Conservation (phyloP, 2,888 invertebrate genomes). For the Neocrepidodera transversa region DNA sequence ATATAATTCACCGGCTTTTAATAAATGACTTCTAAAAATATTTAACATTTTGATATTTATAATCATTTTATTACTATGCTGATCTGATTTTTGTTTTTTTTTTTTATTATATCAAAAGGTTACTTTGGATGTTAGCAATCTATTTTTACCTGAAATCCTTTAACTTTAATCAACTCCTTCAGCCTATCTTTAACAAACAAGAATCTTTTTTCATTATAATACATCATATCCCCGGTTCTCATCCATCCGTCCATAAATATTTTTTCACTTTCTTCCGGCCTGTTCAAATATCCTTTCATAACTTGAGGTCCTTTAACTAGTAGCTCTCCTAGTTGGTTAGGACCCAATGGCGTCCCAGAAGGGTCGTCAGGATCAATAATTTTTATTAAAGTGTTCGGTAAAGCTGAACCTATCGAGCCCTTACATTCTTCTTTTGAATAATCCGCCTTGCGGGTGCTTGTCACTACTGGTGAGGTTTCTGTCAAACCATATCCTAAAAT, state of each 20-base stretch:
- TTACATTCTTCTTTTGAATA: slow-evolving; percentile 14
- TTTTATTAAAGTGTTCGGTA: slow-evolving; percentile 71
- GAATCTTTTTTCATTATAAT: slow-evolving; percentile 69
- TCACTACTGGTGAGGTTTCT: slow-evolving; percentile 71
- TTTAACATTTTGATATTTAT: too few relatives aligned
- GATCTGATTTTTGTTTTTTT: too few relatives aligned
- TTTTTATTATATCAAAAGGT: too few relatives aligned
- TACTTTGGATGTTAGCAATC: too few relatives aligned
- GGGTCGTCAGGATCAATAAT: slow-evolving; percentile 63
- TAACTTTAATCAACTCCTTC: slow-evolving; percentile 84
- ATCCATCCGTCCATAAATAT: slow-evolving; percentile 71
- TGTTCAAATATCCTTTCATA: slow-evolving; percentile 81
- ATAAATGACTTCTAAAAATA: too few relatives aligned
- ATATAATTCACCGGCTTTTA: too few relatives aligned
- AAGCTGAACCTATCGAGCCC: slow-evolving; percentile 65
- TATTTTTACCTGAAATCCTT: slow-evolving; percentile 66
- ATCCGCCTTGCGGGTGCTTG: slow-evolving; percentile 13
- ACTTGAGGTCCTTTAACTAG: slow-evolving; percentile 81
- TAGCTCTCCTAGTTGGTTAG: slow-evolving; percentile 70
- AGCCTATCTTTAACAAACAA: slow-evolving; percentile 78
- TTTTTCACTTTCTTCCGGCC: slow-evolving; percentile 70
- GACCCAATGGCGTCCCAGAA: slow-evolving; percentile 32
- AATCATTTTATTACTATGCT: too few relatives aligned
- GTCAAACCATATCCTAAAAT: slow-evolving; percentile 73
- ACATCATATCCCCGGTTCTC: slow-evolving; percentile 69